Conservation (phyloP, 2,113 vertebrate species). For the Proteles cristata region DNA sequence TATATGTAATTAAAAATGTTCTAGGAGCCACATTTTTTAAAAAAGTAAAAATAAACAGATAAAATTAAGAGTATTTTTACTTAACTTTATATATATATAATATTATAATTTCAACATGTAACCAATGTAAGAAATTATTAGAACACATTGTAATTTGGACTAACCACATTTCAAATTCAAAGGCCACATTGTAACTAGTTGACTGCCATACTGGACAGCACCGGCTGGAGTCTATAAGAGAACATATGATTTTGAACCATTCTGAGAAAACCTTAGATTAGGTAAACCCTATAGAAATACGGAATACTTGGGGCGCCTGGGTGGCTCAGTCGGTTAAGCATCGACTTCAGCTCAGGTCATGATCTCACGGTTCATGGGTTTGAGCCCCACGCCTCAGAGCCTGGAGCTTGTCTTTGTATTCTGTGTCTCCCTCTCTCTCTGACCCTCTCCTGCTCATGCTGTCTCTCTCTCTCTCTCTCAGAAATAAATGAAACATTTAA, state of each 20-base stretch:
- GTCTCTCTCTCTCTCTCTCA: no score
- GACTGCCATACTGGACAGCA: not conserved
- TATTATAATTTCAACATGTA: slow-evolving; percentile 15
- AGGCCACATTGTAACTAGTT: not conserved
- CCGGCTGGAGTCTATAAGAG: not conserved
- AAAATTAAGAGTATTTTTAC: not conserved
- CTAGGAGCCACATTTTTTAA: not conserved
- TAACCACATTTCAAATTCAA: not conserved
- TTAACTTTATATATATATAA: not conserved
- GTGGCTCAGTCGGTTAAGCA: no score
- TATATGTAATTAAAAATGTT: not conserved
- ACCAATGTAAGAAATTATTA: not conserved
- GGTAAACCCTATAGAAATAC: slow-evolving; percentile 19
- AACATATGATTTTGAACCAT: slow-evolving; percentile 68
- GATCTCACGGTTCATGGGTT: no score
- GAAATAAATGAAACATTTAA: no score
- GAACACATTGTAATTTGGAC: not conserved
- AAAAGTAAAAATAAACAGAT: not conserved
- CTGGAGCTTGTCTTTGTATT: no score
- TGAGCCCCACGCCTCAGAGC: no score
- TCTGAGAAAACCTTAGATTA: slow-evolving; percentile 57
- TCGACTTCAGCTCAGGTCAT: no score
- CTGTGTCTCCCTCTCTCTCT: no score
- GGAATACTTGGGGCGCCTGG: not conserved
- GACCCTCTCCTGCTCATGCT: no score